Percentiles rank a stretch among this genome's conserved stretches.
Conservation (phyloP, 2,797 vertebrate species). For the Crenichthys baileyi region DNA sequence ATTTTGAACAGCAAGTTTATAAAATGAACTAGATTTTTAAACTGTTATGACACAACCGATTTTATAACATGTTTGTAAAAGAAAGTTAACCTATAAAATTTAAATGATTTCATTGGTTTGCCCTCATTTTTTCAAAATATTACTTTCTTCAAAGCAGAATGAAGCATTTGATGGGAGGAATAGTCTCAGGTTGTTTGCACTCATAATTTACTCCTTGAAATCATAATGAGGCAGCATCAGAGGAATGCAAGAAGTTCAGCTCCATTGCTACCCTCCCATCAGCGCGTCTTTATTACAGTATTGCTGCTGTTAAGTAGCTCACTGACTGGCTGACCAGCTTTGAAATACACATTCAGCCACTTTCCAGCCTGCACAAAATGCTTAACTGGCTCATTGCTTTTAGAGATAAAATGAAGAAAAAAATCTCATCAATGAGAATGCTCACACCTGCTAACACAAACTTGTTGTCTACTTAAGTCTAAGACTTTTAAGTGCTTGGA, state of each 20-base stretch:
- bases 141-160: constrained; percentile 3
- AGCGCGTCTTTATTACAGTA: constrained; percentile 95
- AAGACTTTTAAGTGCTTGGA: constrained; percentile 10
- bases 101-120: neutral
- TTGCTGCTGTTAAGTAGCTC: constrained; percentile 93
- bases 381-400: constrained; percentile 93
- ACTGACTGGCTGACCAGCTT: constrained; percentile 93
- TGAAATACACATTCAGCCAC: constrained; percentile 91
- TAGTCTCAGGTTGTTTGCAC: constrained; percentile 67
- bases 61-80: neutral
- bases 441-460: constrained; percentile 81
- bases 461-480: constrained; percentile 81
- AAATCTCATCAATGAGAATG: constrained; percentile 87
- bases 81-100: neutral
- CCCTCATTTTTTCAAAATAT: neutral
- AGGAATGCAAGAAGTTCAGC: constrained; percentile 94
- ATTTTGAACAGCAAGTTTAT: neutral
- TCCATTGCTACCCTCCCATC: constrained; percentile 94
- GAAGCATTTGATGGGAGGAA: constrained; percentile 16
- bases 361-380: constrained; percentile 88
- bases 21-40: neutral
- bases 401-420: constrained; percentile 92
- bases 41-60: neutral
- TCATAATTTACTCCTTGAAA: constrained; percentile 88
- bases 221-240: constrained; percentile 89